A percentile compares a stretch with the other conserved stretches of the same genome.
Evolutionary conservation across 2,113 vertebrate species (phyloP).

Genomic region (Hippocampus zosterae): DNA sequence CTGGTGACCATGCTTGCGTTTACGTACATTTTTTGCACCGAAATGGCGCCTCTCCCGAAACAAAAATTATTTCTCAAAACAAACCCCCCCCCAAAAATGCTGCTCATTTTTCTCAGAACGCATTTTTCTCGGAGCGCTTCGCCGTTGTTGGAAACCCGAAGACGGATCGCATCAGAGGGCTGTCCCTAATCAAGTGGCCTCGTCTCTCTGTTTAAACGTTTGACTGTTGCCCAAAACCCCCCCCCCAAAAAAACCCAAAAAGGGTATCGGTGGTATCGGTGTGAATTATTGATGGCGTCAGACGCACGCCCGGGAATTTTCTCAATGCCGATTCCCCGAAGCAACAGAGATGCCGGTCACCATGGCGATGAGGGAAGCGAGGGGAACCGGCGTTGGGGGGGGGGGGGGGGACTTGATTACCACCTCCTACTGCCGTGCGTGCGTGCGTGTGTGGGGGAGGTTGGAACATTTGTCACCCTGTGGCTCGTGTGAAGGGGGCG

Average conservation of each 20-base stretch:
- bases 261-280: no score
- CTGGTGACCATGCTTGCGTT: no score
- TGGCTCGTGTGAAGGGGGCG: not conserved
- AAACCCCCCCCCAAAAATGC: no score
- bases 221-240: not conserved
- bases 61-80: not conserved
- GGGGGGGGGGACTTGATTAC: conserved; percentile 53
- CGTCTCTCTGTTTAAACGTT: no score
- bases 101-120: no score
- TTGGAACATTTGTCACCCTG: not conserved
- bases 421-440: conserved; percentile 2
- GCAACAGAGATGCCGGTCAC: conserved; percentile 58
- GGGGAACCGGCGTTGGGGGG: conserved; percentile 37
- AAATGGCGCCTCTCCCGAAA: no score
- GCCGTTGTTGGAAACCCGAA: no score
- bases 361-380: conserved; percentile 53
- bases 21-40: no score
- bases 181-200: no score
- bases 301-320: not conserved
- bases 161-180: no score
- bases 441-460: conserved; percentile 21
- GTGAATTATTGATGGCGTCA: conserved; percentile 12
- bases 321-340: not conserved
- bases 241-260: not conserved
- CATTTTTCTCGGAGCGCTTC: no score